These are phyloP conservation scores for Parnassius apollo DNA, from an alignment of 2,888 invertebrate species.

Conservation along the genomic window DNA sequence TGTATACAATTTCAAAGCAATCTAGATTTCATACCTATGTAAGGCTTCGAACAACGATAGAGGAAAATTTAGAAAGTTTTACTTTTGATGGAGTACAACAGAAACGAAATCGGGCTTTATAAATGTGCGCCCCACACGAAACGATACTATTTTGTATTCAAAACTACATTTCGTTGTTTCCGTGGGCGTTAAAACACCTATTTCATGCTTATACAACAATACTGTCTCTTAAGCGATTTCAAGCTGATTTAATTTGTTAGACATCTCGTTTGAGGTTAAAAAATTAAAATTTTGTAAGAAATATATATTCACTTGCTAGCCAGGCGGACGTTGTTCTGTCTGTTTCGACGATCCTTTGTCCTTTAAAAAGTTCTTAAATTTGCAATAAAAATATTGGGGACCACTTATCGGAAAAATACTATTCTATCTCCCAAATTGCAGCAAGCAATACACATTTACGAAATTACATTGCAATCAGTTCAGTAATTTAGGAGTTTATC, in stretches of 20 bases:
- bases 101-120: constrained; percentile 4
- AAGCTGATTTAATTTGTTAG: constrained; percentile 1
- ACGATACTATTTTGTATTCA: constrained; percentile 19
- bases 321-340: too few species aligned
- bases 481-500: too few species aligned
- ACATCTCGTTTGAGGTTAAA: constrained; percentile 5
- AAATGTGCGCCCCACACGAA: constrained; percentile 15
- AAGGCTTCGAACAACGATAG: constrained; percentile 9
- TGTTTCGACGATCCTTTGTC: too few species aligned
- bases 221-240: constrained; percentile 15
- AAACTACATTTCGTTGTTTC: constrained; percentile 19
- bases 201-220: constrained; percentile 15
- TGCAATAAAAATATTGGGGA: too few species aligned
- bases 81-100: constrained; percentile 12
- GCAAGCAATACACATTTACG: too few species aligned
- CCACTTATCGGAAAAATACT: too few species aligned
- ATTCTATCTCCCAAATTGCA: too few species aligned
- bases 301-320: too few species aligned
- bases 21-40: constrained; percentile 3
- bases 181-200: constrained; percentile 13
- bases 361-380: too few species aligned
- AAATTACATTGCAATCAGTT: too few species aligned
- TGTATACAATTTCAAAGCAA: constrained; percentile 5
- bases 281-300: neutral
- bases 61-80: constrained; percentile 12